phyloP scores from a whole-genome alignment of 2,797 vertebrate species.

The Aselliscus stoliczkanus region DNA sequence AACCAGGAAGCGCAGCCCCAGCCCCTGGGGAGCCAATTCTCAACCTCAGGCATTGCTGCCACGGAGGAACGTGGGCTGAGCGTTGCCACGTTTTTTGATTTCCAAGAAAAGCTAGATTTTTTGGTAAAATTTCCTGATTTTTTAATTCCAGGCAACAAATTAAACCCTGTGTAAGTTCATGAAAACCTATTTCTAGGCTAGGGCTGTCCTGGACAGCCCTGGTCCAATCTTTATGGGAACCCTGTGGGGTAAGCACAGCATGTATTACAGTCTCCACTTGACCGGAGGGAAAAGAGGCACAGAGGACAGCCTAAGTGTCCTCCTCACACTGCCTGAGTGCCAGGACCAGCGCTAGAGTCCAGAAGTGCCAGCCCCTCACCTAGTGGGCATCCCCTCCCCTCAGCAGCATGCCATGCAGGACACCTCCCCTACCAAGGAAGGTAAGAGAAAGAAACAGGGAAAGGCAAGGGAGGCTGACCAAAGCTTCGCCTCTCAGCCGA shows the following conservation, averaged over 20 bases:
- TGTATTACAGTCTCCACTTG: neutral
- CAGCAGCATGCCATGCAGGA: neutral
- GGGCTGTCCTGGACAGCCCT: neutral
- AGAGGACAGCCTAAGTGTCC: neutral
- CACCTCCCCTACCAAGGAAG: neutral
- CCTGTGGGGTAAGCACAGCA: neutral
- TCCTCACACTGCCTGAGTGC: neutral
- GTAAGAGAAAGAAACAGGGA: neutral
- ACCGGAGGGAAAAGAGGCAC: neutral
- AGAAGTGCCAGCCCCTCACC: neutral
- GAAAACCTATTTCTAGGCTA: neutral
- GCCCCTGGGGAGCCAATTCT: neutral
- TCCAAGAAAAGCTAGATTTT: constrained; percentile 22
- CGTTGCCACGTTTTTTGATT: neutral
- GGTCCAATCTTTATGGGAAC: neutral
- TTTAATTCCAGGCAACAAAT: neutral
- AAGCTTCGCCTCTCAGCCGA: neutral
- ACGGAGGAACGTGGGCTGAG: neutral
- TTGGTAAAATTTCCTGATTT: neutral
- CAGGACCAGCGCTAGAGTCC: neutral
- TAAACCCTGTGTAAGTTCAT: neutral
- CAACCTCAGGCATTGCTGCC: neutral
- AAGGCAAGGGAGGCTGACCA: neutral
- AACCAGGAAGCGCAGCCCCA: too few relatives aligned
- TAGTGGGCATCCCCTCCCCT: too few relatives aligned